Base-by-base conservation (phyloP, 1,140 invertebrate genomes). In the Agrypnia vestita region DNA sequence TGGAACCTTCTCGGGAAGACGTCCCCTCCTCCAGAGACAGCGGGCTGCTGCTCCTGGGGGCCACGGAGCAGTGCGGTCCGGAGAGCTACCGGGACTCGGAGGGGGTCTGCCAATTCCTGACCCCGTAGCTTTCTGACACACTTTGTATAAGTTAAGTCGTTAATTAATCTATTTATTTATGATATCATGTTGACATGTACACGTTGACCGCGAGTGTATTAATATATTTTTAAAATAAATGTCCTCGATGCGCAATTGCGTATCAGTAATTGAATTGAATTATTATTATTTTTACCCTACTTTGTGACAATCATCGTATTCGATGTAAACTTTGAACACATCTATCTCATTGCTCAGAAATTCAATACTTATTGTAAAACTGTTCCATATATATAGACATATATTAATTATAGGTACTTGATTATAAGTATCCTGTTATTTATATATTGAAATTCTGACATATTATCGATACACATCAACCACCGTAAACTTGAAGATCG, bases 31-130 rank as follows among this genome's bases (percentile, higher is more conserved):
- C n/a, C 59, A 44, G 35, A 67, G 79, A 83, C 47, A 80, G 79
- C 61, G 82, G 82, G 81, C 84, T 90, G 56, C 87, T 90, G 72
- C 85, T 93, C 1, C 84, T 92, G 13, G 92, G 92, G 12, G 91
- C 91, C 0, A 85, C 87, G 61, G 91, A 92, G 47, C 91, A 92
- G 82, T 93, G 92, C 84, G 92, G 91, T 12, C 92, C 92, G 0
- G 92, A 90, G 53, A 86, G 89, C 25, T 87, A 86, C 62, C 86
- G 92, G 35, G 92, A 93, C 82, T 88, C 90, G 49, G 89, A 89
- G 64, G 91, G 91, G 13, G 84, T 89, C 44, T 91, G 91, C 78
- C 86, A 85, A 84, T 84, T 85, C 11, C 13, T 49, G 25, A 56
- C 12, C 4, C 21, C 72, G 44, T 75, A 21, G 15, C n/a, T 73